These are phyloP conservation scores for Aplochiton taeniatus DNA, from an alignment of 2,797 vertebrate species.

Conservation along the genomic window DNA sequence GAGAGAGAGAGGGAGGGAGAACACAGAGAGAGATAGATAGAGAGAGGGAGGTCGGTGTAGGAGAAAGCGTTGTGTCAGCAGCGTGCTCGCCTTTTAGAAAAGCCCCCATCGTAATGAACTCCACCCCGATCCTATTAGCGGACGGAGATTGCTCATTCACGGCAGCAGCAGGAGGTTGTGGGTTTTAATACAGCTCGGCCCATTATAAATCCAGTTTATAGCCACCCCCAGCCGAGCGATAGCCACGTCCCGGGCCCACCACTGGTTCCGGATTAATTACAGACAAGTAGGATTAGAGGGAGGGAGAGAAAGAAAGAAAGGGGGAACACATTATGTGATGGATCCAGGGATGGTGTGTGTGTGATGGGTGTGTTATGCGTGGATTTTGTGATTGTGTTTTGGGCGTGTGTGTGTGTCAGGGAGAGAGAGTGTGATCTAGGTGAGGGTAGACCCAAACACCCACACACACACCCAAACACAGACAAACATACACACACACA, in stretches of 20 bases:
- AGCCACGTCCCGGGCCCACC: conserved; percentile 72
- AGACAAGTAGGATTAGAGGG: conserved; percentile 92
- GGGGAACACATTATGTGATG: conserved; percentile 7
- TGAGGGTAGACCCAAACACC: conserved; percentile 3
- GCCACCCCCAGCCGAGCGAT: conserved; percentile 77
- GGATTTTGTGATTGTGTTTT: conserved; percentile 27
- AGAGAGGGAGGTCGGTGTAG: conserved; percentile 29
- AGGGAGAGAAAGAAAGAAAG: conserved; percentile 64
- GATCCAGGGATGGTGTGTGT: conserved; percentile 1
- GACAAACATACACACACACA: not conserved
- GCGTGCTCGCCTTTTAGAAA: conserved; percentile 76
- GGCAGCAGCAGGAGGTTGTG: conserved; percentile 79
- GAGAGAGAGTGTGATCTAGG: conserved; percentile 9
- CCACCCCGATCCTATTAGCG: conserved; percentile 88
- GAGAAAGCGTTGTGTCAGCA: conserved; percentile 73
- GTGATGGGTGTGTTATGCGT: not conserved
- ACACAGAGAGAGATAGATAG: not conserved
- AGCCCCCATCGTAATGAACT: conserved; percentile 84
- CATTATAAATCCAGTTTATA: conserved; percentile 90
- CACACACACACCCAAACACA: not conserved
- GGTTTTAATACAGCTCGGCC: conserved; percentile 84
- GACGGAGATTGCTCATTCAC: conserved; percentile 82
- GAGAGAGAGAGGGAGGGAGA: not conserved
- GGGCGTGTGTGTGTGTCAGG: conserved; percentile 28
- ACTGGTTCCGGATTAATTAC: conserved; percentile 87